Conservation (phyloP, 2,888 invertebrate genomes). For the Bursaphelenchus okinawaensis region DNA sequence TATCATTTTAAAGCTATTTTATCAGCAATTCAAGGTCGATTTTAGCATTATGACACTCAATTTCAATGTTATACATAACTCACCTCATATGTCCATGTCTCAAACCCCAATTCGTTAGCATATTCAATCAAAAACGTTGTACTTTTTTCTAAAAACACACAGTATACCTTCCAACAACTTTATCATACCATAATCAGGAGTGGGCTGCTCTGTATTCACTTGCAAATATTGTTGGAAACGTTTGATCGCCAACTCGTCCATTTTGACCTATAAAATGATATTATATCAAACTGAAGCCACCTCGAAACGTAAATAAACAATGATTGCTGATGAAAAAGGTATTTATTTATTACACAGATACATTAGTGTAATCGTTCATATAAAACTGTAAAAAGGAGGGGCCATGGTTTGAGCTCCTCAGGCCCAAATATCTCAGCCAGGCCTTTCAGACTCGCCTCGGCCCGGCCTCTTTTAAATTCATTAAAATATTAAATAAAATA, state of each 20-base stretch:
- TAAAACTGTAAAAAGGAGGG: too few species aligned
- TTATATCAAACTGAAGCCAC: constrained; percentile 9
- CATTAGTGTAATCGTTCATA: too few species aligned
- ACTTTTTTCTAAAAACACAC: constrained; percentile 39
- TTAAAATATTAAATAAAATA: too few species aligned
- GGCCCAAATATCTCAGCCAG: too few species aligned
- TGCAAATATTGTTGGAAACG: constrained; percentile 78
- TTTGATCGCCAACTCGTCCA: constrained; percentile 63
- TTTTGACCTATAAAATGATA: constrained; percentile 18
- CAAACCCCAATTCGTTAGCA: constrained; percentile 45
- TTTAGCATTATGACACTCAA: background rate
- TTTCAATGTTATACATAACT: background rate
- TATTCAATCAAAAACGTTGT: constrained; percentile 41
- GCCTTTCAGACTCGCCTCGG: too few species aligned
- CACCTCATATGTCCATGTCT: constrained; percentile 39
- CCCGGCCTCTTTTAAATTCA: too few species aligned
- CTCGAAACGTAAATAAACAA: constrained; percentile 58
- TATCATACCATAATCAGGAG: constrained; percentile 75
- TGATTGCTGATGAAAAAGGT: too few species aligned
- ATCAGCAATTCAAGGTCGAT: background rate
- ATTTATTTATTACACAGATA: too few species aligned
- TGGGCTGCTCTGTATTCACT: constrained; percentile 81
- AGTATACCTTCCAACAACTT: too few species aligned
- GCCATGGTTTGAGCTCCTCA: too few species aligned
- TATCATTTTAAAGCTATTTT: background rate